These are phyloP conservation scores for Argyrosomus japonicus DNA, from an alignment of 2,113 vertebrate genomes.

Conservation along the genomic window DNA sequence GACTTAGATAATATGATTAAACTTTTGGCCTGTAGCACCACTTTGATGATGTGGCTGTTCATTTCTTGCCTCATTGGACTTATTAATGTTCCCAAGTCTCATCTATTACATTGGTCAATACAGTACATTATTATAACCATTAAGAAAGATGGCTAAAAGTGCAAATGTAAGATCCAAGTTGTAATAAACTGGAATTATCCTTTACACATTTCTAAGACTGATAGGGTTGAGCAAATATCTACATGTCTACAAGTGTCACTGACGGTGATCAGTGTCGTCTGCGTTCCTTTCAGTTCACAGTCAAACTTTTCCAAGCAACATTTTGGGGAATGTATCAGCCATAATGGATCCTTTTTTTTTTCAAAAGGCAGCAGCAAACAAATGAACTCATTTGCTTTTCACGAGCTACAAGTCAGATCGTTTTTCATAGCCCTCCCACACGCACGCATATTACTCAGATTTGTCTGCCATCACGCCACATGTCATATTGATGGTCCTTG, in stretches of 20 bases:
- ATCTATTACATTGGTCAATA: neutral
- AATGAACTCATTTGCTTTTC: constrained; percentile 57
- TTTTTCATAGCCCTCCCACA: constrained; percentile 52
- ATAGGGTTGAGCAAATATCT: neutral
- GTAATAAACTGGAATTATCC: constrained; percentile 6
- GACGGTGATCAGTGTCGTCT: constrained; percentile 9
- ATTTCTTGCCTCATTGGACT: neutral
- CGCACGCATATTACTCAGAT: constrained; percentile 48
- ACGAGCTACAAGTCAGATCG: constrained; percentile 43
- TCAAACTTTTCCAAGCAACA: constrained; percentile 37
- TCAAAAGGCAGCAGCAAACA: constrained; percentile 47
- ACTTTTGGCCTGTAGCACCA: neutral
- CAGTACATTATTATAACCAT: neutral
- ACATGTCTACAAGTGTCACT: constrained; percentile 10
- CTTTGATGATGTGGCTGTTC: neutral
- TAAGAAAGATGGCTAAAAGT: neutral
- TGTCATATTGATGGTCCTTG: constrained; percentile 48
- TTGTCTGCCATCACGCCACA: constrained; percentile 48
- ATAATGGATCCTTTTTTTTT: constrained; percentile 45
- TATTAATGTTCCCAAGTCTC: constrained; percentile 2
- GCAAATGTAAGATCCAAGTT: constrained; percentile 1
- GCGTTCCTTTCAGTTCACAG: constrained; percentile 40
- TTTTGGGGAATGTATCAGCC: constrained; percentile 75
- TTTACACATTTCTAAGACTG: neutral
- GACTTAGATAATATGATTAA: neutral